These are phyloP conservation scores for Rhadina sibilatrix DNA, from an alignment of 2,113 vertebrate species.

Conservation along the genomic window DNA sequence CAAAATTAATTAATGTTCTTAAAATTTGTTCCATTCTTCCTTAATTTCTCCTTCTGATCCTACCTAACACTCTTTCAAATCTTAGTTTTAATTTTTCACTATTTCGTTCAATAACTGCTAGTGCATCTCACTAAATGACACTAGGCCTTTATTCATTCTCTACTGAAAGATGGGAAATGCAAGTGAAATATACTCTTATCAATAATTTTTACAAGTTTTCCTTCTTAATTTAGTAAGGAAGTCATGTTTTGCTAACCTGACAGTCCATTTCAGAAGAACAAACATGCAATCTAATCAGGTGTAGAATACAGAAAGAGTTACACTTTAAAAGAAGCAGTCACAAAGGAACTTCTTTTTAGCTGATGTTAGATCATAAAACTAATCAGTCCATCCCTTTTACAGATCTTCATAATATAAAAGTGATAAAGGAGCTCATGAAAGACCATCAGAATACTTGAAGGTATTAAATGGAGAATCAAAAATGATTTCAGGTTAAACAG, in stretches of 20 bases:
- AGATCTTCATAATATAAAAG: not conserved
- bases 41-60: not conserved
- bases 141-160: not conserved
- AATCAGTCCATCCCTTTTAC: not conserved
- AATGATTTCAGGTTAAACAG: not conserved
- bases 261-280: not conserved
- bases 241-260: not conserved
- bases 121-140: not conserved
- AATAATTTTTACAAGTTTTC: fast-evolving
- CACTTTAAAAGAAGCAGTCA: not conserved
- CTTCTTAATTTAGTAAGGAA: not conserved
- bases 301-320: not conserved
- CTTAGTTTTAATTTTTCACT: not conserved
- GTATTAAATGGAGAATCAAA: not conserved
- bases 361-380: not conserved
- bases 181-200: not conserved
- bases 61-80: not conserved
- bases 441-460: not conserved
- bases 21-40: not conserved
- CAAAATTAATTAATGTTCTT: not conserved
- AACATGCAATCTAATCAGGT: not conserved
- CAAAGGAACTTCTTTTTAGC: not conserved
- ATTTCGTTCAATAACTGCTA: not conserved
- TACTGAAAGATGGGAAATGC: not conserved
- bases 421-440: not conserved